Evolutionary conservation across 2,888 invertebrate species (phyloP), one percentile per base, ranked within the genome.

Genomic region (Gastrophysa polygoni): DNA sequence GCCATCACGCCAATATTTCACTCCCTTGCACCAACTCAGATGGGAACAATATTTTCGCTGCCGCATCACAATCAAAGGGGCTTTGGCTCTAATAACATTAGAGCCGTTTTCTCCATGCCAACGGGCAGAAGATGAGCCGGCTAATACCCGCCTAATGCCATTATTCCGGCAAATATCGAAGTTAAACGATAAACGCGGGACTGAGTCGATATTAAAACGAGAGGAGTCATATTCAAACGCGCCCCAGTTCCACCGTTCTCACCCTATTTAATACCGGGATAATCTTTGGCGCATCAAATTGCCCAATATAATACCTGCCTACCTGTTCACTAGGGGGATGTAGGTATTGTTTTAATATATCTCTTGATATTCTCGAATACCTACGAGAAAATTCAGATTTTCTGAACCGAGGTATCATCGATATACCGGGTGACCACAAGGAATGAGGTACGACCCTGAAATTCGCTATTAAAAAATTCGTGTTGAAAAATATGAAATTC

Each of bases 141-240:
- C 59, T 63, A 59, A 63, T 63, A 46, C 63, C 57, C 32, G 60
- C 63, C 58, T 71, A 74, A 74, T 73, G 55, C 73, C 66, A 74
- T 74, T 74, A 74, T 73, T 73, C 70, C 72, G 61, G 74, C 70
- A 74, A 74, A 74, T 73, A 72, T 73, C 68, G 70, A 68, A 68
- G 72, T 70, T 71, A 72, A 72, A 71, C 67, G 59, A 32, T 32
- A 32, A 32, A 32, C 32, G 32, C 32, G 2, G 67, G 58, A 65
- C 64, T 70, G 64, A 71, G 69, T 68, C 67, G 59, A 68, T 71
- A 70, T 69, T 70, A 68, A 71, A 71, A 70, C 68, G 69, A 69
- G 32, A 32, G 10, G 32, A 32, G 67, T 67, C 64, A 64, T 67
- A 67, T 67, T 67, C 64, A 59, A 67, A 64, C 64, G 62, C 32